Conservation (phyloP, 2,888 invertebrate genomes). For the Pyrocoelia pectoralis region DNA sequence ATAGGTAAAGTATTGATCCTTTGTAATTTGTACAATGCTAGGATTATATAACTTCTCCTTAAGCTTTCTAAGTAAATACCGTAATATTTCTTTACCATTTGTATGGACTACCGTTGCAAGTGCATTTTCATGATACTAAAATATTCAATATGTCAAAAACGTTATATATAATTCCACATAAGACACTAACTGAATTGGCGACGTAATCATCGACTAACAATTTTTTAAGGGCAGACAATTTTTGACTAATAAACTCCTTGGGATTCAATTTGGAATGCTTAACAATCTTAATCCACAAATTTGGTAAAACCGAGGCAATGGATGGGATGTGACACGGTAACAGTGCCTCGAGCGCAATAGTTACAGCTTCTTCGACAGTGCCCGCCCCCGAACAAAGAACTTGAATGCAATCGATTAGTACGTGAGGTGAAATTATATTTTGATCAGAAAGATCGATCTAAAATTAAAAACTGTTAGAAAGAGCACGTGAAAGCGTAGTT, state of each 20-base stretch:
- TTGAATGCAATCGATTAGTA: constrained; percentile 57
- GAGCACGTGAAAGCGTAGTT: neutral
- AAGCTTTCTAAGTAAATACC: constrained; percentile 69
- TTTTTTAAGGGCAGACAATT: constrained; percentile 67
- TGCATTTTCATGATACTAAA: constrained; percentile 72
- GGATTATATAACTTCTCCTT: constrained; percentile 69
- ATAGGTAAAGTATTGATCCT: constrained; percentile 82
- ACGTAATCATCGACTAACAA: constrained; percentile 67
- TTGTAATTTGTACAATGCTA: constrained; percentile 74
- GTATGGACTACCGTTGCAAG: constrained; percentile 73
- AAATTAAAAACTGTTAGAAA: neutral
- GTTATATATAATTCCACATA: constrained; percentile 7
- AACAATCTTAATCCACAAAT: constrained; percentile 75
- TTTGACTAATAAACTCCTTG: constrained; percentile 66
- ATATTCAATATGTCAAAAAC: too few relatives aligned
- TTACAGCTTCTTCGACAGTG: constrained; percentile 63
- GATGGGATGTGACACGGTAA: constrained; percentile 80
- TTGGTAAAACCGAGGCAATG: constrained; percentile 64
- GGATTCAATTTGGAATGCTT: constrained; percentile 67
- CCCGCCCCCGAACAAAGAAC: constrained; percentile 57
- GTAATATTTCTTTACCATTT: constrained; percentile 71
- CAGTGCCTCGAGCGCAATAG: constrained; percentile 72
- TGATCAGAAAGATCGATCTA: neutral
- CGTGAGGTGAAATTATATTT: constrained; percentile 61
- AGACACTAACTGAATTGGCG: constrained; percentile 48